A percentile compares a stretch with the other conserved stretches of the same genome.
Evolutionary conservation across 2,888 invertebrate genomes (phyloP).

Genomic region (Elegia similella): DNA sequence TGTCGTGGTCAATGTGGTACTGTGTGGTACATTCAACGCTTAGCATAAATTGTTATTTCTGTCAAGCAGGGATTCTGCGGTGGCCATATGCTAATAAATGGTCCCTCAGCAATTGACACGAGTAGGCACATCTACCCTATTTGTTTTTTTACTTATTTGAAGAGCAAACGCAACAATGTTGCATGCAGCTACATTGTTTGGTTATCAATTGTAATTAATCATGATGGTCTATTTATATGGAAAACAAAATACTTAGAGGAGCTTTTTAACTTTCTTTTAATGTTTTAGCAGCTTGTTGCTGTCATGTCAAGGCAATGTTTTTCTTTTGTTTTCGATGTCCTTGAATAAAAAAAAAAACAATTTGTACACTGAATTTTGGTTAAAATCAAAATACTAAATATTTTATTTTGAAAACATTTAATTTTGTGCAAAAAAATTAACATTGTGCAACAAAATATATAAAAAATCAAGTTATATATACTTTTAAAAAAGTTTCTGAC

Average conservation of each 20-base stretch:
- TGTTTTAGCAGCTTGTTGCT: too few relatives aligned
- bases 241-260: neutral
- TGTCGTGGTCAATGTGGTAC: slow-evolving; percentile 35
- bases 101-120: slow-evolving; percentile 39
- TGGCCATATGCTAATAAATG: slow-evolving; percentile 63
- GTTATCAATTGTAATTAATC: neutral
- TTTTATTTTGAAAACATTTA: too few relatives aligned
- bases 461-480: too few relatives aligned
- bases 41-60: slow-evolving; percentile 75
- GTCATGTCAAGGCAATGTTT: too few relatives aligned
- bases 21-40: slow-evolving; percentile 46
- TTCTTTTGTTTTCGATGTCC: too few relatives aligned
- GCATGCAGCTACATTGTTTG: neutral
- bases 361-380: too few relatives aligned
- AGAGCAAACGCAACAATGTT: neutral
- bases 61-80: slow-evolving; percentile 58
- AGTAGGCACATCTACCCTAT: slow-evolving; percentile 19
- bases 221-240: neutral
- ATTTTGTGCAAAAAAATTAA: too few relatives aligned
- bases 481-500: too few relatives aligned
- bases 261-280: neutral
- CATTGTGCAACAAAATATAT: too few relatives aligned
- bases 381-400: too few relatives aligned
- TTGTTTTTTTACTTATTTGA: slow-evolving; percentile 22
- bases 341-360: too few relatives aligned